These are phyloP conservation scores for Drepanosiphum platanoidis DNA, from an alignment of 2,888 invertebrate genomes.

Conservation along the genomic window DNA sequence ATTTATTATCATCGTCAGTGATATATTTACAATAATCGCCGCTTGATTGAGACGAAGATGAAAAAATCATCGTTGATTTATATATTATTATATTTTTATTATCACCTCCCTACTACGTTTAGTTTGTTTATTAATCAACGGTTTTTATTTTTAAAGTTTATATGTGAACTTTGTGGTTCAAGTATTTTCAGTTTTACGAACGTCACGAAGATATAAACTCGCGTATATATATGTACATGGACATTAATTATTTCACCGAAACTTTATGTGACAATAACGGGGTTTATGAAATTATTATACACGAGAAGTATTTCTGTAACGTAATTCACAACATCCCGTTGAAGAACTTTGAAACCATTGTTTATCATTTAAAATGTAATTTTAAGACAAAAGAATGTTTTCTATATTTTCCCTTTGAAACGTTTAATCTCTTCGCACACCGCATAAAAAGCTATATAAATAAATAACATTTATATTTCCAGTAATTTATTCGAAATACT, in stretches of 20 bases:
- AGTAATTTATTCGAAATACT: neutral
- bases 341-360: slow-evolving; percentile 1
- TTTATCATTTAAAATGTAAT: slow-evolving; percentile 1
- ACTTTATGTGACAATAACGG: neutral
- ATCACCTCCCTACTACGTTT: too few relatives aligned
- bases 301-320: neutral
- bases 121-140: neutral
- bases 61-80: too few relatives aligned
- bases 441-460: neutral
- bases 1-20: too few relatives aligned
- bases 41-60: too few relatives aligned
- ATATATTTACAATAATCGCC: too few relatives aligned
- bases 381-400: neutral
- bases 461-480: neutral
- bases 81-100: neutral
- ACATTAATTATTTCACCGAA: neutral
- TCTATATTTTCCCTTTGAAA: neutral
- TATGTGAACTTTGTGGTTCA: neutral
- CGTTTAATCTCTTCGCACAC: neutral
- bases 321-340: neutral
- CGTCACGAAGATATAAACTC: neutral
- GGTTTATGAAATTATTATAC: neutral
- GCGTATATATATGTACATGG: neutral
- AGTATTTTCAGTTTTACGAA: neutral
- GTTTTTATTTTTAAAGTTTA: neutral